Conservation (phyloP, 1,140 invertebrate species). For the Dicyema japonicum region DNA sequence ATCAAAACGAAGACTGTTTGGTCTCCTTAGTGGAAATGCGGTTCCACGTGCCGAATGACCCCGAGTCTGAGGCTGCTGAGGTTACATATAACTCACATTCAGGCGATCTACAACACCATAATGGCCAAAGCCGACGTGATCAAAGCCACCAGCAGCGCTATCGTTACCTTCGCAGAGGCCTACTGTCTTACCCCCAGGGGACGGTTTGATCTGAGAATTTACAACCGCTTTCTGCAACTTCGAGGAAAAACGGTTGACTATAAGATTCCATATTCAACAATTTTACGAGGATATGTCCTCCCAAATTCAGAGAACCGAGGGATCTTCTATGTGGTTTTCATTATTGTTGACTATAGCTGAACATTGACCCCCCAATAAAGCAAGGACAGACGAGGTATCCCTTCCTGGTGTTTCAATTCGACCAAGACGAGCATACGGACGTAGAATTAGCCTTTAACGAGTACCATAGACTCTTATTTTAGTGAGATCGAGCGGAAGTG, state of each 20-base stretch:
- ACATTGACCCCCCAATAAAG: conserved; percentile 88
- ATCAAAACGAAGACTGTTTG: conserved; percentile 87
- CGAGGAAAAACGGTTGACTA: conserved; percentile 99
- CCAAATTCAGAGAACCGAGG: conserved; percentile 88
- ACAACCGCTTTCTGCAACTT: conserved; percentile 75
- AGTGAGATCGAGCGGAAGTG: conserved; percentile 10
- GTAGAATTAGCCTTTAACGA: conserved; percentile 61
- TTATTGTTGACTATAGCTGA: conserved; percentile 25
- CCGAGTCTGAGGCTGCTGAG: conserved; percentile 40
- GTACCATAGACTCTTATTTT: too few relatives aligned
- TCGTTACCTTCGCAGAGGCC: conserved; percentile 74
- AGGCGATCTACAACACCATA: conserved; percentile 57
- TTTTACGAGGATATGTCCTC: conserved; percentile 59
- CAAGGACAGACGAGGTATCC: conserved; percentile 75
- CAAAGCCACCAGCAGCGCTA: conserved; percentile 73
- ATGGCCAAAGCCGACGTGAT: conserved; percentile 86
- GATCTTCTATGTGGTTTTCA: conserved; percentile 67
- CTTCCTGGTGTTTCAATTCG: conserved; percentile 68
- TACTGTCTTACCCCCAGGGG: conserved; percentile 90
- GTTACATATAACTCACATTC: conserved; percentile 5
- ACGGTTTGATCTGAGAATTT: conserved; percentile 96
- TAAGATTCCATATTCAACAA: conserved; percentile 83
- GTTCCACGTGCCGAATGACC: conserved; percentile 58
- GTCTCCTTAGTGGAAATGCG: conserved; percentile 82
- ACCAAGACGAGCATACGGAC: conserved; percentile 53